phyloP scores from a whole-genome alignment of 2,797 vertebrate genomes.

The Poeciliopsis gracilis region DNA sequence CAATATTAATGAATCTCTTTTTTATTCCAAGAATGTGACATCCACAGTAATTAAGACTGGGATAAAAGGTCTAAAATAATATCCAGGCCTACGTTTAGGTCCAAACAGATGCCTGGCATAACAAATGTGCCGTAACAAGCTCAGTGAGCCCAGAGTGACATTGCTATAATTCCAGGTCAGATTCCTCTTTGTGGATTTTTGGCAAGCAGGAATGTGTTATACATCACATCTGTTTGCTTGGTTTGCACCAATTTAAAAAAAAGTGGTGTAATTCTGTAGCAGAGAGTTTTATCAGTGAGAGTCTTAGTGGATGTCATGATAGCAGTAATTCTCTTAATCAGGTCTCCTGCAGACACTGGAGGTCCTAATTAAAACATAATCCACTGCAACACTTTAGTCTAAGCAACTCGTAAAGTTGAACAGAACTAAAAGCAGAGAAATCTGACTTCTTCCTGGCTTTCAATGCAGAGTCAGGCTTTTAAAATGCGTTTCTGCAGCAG shows the following conservation, averaged over 20 bases:
- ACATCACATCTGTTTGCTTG: constrained; percentile 28
- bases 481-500: not conserved
- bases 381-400: constrained; percentile 1
- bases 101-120: constrained; percentile 60
- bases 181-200: constrained; percentile 33
- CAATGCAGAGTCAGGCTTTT: not conserved
- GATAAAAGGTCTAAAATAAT: constrained; percentile 52
- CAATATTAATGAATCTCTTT: constrained; percentile 62
- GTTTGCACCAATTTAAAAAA: not conserved
- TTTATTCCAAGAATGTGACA: constrained; percentile 48
- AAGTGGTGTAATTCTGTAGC: not conserved
- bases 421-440: constrained; percentile 6
- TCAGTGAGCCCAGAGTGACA: constrained; percentile 55
- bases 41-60: constrained; percentile 61
- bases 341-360: constrained; percentile 14
- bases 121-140: constrained; percentile 54
- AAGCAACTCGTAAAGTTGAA: constrained; percentile 26
- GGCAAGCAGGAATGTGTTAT: constrained; percentile 30
- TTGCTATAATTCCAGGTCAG: constrained; percentile 25
- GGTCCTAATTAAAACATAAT: not conserved
- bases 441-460: not conserved
- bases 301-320: constrained; percentile 2
- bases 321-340: constrained; percentile 19
- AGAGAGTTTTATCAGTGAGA: constrained; percentile 15
- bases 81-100: constrained; percentile 62